Evolutionary conservation across 2,888 invertebrate species (phyloP).

Genomic region (Chorisops tibialis): DNA sequence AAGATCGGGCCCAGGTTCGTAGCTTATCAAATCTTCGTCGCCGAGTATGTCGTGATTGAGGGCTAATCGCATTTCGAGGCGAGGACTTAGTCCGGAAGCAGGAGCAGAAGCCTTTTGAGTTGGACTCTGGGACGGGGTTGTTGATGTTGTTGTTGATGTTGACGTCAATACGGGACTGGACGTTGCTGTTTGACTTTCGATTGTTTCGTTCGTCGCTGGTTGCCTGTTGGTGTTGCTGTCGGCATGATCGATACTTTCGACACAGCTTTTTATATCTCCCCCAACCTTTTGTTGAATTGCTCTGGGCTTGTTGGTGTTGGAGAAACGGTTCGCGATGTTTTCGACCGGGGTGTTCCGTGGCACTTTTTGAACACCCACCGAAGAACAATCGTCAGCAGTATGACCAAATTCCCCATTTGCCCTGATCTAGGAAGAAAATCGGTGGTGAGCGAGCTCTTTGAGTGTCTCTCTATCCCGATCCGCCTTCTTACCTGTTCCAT

Average conservation of each 20-base stretch:
- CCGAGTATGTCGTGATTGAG: conserved; percentile 58
- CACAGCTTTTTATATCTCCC: conserved; percentile 14
- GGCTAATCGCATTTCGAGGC: conserved; percentile 65
- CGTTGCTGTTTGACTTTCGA: conserved; percentile 37
- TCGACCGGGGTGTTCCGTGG: neutral
- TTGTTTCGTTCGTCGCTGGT: conserved; percentile 39
- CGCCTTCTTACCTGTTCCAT: conserved; percentile 4
- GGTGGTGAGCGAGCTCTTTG: too few species aligned
- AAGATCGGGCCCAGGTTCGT: conserved; percentile 54
- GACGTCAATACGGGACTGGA: conserved; percentile 43
- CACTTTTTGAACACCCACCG: conserved; percentile 42
- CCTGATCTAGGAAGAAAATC: conserved; percentile 30
- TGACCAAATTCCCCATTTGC: conserved; percentile 45
- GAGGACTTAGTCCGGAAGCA: conserved; percentile 58
- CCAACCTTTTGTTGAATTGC: conserved; percentile 31
- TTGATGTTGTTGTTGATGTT: conserved; percentile 47
- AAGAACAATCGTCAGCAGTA: conserved; percentile 55
- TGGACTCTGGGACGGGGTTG: conserved; percentile 30
- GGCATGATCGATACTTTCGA: conserved; percentile 14
- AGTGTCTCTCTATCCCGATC: neutral
- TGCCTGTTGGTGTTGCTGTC: conserved; percentile 31
- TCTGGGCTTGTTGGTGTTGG: conserved; percentile 20
- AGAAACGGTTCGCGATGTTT: conserved; percentile 20
- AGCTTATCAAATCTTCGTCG: conserved; percentile 54
- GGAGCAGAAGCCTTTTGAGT: conserved; percentile 35